These are phyloP conservation scores for Hyperoplus lanceolatus DNA, from an alignment of 2,797 vertebrate species.

Conservation along the genomic window DNA sequence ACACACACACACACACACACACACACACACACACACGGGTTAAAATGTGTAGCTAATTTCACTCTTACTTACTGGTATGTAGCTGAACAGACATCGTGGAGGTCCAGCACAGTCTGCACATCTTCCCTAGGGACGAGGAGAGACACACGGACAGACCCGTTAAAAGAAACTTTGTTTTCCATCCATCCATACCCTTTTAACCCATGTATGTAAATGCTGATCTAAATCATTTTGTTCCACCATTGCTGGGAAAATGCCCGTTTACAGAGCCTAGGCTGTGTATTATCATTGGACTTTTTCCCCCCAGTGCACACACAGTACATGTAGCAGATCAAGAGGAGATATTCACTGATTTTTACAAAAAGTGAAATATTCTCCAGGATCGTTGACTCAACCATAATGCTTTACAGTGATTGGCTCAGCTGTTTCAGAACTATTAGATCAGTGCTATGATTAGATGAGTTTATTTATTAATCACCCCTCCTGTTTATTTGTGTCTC, in stretches of 20 bases:
- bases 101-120: conserved; percentile 78
- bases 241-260: too few relatives aligned
- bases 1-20: too few relatives aligned
- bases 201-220: not conserved
- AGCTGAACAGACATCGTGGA: conserved; percentile 69
- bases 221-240: too few relatives aligned
- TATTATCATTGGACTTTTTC: too few relatives aligned
- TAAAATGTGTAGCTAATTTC: too few relatives aligned
- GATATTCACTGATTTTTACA: too few relatives aligned
- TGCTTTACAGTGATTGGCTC: not conserved
- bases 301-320: too few relatives aligned
- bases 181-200: not conserved
- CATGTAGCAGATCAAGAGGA: too few relatives aligned
- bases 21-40: too few relatives aligned
- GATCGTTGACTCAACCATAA: too few relatives aligned
- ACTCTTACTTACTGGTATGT: conserved; percentile 77
- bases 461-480: not conserved
- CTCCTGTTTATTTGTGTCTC: not conserved
- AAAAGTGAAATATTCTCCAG: too few relatives aligned
- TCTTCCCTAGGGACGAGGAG: conserved; percentile 73
- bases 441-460: not conserved
- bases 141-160: conserved; percentile 8
- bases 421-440: not conserved
- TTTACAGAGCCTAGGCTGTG: too few relatives aligned
- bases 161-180: not conserved